phyloP scores from a whole-genome alignment of 2,797 vertebrate genomes.

The Chrosomus eos region DNA sequence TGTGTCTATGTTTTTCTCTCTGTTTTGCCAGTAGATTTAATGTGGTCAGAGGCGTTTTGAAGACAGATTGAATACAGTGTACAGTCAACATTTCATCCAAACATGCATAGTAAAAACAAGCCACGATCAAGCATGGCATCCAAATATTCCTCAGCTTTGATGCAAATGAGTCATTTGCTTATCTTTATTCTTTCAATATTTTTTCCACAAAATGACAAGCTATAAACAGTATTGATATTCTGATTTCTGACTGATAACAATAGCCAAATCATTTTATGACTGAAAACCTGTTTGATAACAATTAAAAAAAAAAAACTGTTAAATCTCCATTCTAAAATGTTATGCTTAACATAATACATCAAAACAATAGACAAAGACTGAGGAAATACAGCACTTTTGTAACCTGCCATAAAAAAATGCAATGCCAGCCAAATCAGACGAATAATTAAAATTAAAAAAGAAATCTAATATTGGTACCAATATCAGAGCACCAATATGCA shows the following conservation, averaged over 20 bases:
- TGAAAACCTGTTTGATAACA: conserved; percentile 6
- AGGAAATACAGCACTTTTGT: not conserved
- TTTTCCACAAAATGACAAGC: not conserved
- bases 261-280: not conserved
- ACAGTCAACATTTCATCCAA: conserved; percentile 23
- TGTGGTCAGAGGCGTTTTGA: conserved; percentile 48
- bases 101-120: conserved; percentile 29
- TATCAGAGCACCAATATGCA: not conserved
- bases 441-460: not conserved
- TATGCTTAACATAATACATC: not conserved
- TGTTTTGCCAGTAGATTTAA: conserved; percentile 27
- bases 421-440: not conserved
- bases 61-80: conserved; percentile 13
- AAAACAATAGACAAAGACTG: not conserved
- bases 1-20: conserved; percentile 10
- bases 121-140: conserved; percentile 35
- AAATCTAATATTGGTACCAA: too few relatives aligned
- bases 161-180: conserved; percentile 45
- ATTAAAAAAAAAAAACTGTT: not conserved
- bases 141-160: conserved; percentile 35
- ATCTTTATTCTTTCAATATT: conserved; percentile 18
- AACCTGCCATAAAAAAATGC: not conserved
- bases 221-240: not conserved
- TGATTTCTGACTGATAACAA: conserved; percentile 3
- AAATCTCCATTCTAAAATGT: not conserved